These are phyloP conservation scores for Pectinophora gossypiella DNA, from an alignment of 1,140 invertebrate genomes.

Conservation along the genomic window DNA sequence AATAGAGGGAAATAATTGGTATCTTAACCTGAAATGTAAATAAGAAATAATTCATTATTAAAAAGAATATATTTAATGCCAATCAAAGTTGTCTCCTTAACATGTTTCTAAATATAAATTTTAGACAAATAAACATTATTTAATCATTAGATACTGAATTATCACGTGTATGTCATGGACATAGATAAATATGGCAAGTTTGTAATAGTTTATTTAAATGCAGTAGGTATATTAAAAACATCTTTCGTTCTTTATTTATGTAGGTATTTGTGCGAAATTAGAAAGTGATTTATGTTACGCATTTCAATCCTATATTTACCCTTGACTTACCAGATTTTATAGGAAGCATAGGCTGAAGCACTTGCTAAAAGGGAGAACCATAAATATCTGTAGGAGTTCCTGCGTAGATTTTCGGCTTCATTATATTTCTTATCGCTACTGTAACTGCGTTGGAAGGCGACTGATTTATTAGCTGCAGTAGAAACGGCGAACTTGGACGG, in stretches of 20 bases:
- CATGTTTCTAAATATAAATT: neutral
- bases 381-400: conserved; percentile 37
- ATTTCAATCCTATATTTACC: neutral
- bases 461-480: conserved; percentile 10
- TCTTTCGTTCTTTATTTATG: neutral
- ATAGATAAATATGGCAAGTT: neutral
- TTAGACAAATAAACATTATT: neutral
- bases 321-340: conserved; percentile 49
- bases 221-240: too few species aligned
- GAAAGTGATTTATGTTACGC: neutral
- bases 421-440: conserved; percentile 19
- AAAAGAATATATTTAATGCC: too few species aligned
- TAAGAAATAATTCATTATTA: neutral
- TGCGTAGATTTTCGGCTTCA: conserved; percentile 14
- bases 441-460: conserved; percentile 23
- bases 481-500: conserved; percentile 16
- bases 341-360: conserved; percentile 41
- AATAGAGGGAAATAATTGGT: conserved; percentile 51
- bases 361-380: conserved; percentile 46
- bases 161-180: neutral
- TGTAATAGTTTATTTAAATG: neutral
- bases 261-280: neutral
- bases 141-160: neutral
- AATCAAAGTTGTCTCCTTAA: too few species aligned
- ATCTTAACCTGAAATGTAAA: conserved; percentile 33